Evolutionary conservation across 2,113 vertebrate species (phyloP), one percentile per base, ranked within the genome.

Genomic region (Eublepharis macularius): DNA sequence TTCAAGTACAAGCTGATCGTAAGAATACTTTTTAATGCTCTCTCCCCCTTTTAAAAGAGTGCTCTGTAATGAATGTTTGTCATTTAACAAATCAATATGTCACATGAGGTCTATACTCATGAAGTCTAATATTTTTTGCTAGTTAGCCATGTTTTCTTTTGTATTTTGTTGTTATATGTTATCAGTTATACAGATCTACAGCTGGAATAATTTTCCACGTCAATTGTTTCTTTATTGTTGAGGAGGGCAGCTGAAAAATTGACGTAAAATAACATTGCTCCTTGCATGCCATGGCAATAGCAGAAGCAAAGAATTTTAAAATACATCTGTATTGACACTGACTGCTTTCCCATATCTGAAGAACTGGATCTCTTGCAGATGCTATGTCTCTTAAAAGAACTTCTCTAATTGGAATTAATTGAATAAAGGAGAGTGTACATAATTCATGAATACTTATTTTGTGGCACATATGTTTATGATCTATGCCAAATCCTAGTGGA

Each of bases 1-100:
- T 99, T 86, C 98, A 98, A 95, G 95, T 99, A 77, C 99, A 99
- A 95, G 99, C 99, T 86, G 98, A 99, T 94, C 97, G 99, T 99
- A 98, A 97, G 98, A 91, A 87, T 91, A 54, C 75, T 88, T 82
- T 72, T 5, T 4, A 49, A 9, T 69, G 17, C 24, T 86, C 51
- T 81, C 65, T 39, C 36, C 68, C 76, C 39, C 68, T 2, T 73
- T 85, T 49, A 65, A 86, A 73, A 60, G 63, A 49, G 39, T 73
- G 39, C 32, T 85, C 45, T 51, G 29, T 80, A 47, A n/a, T 74
- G 51, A 80, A 13, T n/a, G 13, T 29, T 45, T 80, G 16, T 49
- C 39, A 47, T 47, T 63, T 26, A 36, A 32, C 84, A 83, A 66
- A 14, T n/a, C 2, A 13, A 1, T 9, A 11, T 29, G 36, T 60